phyloP scores from a whole-genome alignment of 2,113 vertebrate genomes.

The Prunella himalayana region DNA sequence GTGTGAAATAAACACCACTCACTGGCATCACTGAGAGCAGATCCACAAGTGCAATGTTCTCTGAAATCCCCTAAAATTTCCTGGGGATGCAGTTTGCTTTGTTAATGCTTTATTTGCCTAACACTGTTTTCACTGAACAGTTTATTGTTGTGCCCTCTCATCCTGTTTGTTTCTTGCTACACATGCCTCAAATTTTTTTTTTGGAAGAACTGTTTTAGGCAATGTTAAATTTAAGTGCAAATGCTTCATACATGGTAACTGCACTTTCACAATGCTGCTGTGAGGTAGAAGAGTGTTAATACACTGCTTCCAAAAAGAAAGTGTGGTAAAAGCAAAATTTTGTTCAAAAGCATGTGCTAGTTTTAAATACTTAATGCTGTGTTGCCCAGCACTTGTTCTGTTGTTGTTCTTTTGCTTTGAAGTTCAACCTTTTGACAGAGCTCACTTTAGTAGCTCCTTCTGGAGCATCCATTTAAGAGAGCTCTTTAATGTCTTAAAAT shows the following conservation, averaged over 20 bases:
- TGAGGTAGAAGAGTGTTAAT: not conserved
- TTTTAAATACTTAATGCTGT: not conserved
- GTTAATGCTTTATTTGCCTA: not conserved
- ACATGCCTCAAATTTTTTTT: not conserved
- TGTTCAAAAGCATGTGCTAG: not conserved
- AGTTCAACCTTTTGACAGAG: not conserved
- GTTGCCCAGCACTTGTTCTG: not conserved
- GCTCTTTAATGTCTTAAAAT: not conserved
- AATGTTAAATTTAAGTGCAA: not conserved
- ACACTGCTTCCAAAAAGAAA: not conserved
- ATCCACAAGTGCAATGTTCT: accelerated
- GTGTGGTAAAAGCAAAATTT: not conserved
- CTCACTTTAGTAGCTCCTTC: not conserved
- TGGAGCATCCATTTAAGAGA: not conserved
- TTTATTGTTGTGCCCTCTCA: not conserved
- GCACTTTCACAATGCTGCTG: not conserved
- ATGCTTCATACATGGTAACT: not conserved
- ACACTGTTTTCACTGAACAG: not conserved
- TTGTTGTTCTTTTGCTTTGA: not conserved
- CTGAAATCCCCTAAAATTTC: not conserved
- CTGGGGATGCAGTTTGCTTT: not conserved
- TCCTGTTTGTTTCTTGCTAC: not conserved
- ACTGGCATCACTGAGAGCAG: not conserved
- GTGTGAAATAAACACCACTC: not conserved
- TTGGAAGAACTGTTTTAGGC: not conserved